Conservation (phyloP, 1,140 invertebrate genomes). For the Carcinoscorpius rotundicauda region DNA sequence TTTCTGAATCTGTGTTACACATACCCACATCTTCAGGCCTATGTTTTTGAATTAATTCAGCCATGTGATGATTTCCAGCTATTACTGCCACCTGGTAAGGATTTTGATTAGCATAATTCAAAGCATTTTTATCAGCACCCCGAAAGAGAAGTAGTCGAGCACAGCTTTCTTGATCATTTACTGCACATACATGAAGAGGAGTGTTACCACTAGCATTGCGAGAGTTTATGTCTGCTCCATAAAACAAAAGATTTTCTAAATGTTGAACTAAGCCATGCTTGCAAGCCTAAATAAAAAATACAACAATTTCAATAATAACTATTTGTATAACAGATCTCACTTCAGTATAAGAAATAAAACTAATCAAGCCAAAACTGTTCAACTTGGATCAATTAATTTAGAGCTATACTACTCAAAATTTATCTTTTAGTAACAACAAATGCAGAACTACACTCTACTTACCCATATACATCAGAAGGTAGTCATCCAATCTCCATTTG, state of each 20-base stretch:
- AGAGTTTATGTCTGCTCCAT: constrained; percentile 95
- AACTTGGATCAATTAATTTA: too few relatives aligned
- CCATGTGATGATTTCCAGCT: constrained; percentile 85
- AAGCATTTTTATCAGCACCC: constrained; percentile 79
- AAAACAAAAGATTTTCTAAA: constrained; percentile 93
- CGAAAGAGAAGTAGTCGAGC: constrained; percentile 88
- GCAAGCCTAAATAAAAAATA: constrained; percentile 57
- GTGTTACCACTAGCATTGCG: constrained; percentile 92
- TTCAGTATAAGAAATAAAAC: too few relatives aligned
- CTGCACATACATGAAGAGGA: constrained; percentile 93
- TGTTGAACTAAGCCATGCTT: constrained; percentile 92
- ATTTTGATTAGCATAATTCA: constrained; percentile 96
- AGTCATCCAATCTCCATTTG: too few relatives aligned
- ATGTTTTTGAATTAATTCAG: constrained; percentile 90
- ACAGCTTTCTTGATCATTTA: constrained; percentile 95
- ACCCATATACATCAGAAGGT: too few relatives aligned
- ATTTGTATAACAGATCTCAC: too few relatives aligned
- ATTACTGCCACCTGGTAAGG: constrained; percentile 96
- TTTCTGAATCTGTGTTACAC: neutral
- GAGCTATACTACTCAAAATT: too few relatives aligned
- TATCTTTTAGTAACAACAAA: too few relatives aligned
- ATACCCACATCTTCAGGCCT: constrained; percentile 65
- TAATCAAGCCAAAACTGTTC: too few relatives aligned
- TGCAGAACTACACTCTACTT: too few relatives aligned
- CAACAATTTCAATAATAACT: too few relatives aligned